Evolutionary conservation across 35 echinoderm and acorn worm species (phyloP).

Genomic region (Hemicentrotus pulcherrimus): DNA sequence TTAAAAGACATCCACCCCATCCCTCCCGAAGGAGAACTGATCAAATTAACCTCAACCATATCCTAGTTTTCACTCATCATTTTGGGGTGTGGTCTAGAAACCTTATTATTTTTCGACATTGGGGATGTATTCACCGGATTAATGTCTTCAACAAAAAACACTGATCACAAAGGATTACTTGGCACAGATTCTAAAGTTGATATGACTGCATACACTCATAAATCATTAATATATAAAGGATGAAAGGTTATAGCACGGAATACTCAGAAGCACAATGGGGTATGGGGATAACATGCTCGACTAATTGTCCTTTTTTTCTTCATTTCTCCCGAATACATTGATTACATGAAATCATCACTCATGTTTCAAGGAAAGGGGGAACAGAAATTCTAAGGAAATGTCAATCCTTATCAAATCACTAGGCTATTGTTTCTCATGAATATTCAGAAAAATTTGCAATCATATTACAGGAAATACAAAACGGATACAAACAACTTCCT

Average conservation of each 20-base stretch:
- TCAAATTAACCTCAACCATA: background rate
- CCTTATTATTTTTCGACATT: background rate
- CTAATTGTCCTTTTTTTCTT: background rate
- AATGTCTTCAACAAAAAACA: background rate
- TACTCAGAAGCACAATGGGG: background rate
- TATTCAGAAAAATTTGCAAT: no score
- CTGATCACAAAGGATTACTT: background rate
- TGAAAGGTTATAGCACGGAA: background rate
- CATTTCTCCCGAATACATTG: no score
- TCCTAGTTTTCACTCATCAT: background rate
- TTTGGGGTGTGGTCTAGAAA: background rate
- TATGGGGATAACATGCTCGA: background rate
- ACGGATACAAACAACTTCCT: background rate
- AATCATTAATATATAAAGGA: background rate
- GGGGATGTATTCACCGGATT: background rate
- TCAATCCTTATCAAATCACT: no score
- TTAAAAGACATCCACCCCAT: background rate
- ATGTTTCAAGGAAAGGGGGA: background rate
- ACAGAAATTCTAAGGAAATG: background rate
- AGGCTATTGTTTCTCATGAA: no score
- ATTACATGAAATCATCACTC: no score
- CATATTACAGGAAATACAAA: background rate
- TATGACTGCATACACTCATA: background rate
- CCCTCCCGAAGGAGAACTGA: background rate
- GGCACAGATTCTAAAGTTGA: background rate